These are phyloP conservation scores for Caloenas nicobarica DNA, from an alignment of 2,113 vertebrate species.

Conservation along the genomic window DNA sequence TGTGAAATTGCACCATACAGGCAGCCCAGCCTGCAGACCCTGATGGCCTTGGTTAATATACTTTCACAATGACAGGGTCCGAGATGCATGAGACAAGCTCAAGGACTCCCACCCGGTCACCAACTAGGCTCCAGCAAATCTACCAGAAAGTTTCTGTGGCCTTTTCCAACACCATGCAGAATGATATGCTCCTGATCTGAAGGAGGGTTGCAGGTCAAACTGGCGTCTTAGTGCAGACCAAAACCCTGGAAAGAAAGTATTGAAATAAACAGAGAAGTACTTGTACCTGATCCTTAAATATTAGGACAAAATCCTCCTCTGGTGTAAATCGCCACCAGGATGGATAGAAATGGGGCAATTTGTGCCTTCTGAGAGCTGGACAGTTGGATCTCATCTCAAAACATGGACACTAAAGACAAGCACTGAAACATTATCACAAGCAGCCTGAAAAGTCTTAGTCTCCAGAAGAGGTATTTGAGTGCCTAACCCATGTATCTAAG, in stretches of 20 bases:
- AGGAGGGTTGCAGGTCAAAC: neutral
- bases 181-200: neutral
- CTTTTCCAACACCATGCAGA: fast-evolving
- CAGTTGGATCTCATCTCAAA: neutral
- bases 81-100: neutral
- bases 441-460: neutral
- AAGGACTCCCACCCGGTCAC: neutral
- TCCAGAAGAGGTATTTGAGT: neutral
- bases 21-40: neutral
- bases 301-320: neutral
- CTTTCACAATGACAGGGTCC: fast-evolving
- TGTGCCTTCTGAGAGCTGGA: neutral
- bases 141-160: neutral
- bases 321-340: neutral
- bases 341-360: neutral
- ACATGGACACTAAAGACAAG: neutral
- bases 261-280: neutral
- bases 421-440: neutral
- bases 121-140: neutral
- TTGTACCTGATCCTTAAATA: neutral
- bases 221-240: neutral
- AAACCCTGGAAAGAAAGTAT: neutral
- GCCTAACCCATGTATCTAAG: neutral
- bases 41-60: neutral
- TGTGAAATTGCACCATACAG: neutral